A percentile compares a stretch with the other conserved stretches of the same genome.
phyloP scores from a whole-genome alignment of 2,797 vertebrate genomes.

The Dermochelys coriacea region DNA sequence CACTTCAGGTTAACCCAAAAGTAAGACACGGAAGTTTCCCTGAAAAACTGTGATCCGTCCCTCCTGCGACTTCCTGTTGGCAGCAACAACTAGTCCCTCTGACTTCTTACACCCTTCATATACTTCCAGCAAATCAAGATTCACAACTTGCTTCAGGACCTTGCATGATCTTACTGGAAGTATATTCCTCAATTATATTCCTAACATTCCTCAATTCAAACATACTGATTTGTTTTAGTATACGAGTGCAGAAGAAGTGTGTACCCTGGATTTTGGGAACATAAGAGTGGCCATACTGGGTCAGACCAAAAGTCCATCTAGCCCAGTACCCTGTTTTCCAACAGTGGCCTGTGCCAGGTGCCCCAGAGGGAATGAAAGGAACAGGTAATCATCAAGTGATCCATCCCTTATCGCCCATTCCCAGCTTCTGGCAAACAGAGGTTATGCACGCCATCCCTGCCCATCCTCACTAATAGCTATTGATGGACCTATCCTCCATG shows the following conservation, averaged over 20 bases:
- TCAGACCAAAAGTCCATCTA: too few species aligned
- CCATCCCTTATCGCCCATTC: too few species aligned
- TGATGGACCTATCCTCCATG: too few species aligned
- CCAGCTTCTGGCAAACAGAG: too few species aligned
- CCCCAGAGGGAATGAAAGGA: too few species aligned
- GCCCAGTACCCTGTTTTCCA: too few species aligned
- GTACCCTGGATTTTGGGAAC: not conserved
- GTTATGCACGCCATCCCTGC: too few species aligned
- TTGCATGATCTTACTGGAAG: not conserved
- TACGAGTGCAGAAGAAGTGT: not conserved
- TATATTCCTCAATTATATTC: too few species aligned
- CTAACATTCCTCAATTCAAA: not conserved
- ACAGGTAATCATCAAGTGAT: too few species aligned
- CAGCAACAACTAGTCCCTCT: not conserved
- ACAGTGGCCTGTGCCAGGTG: too few species aligned
- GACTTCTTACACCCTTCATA: not conserved
- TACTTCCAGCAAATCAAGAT: not conserved
- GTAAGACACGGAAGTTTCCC: not conserved
- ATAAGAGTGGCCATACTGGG: too few species aligned
- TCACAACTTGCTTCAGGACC: not conserved
- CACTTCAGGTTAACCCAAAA: not conserved
- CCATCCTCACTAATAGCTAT: too few species aligned
- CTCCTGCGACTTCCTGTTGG: fast-evolving
- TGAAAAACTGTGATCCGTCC: not conserved
- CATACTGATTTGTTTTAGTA: not conserved